A percentile compares a stretch with the other conserved stretches of the same genome.
These are phyloP conservation scores for Muscicapa striata DNA, from an alignment of 2,797 vertebrate species.

Conservation along the genomic window DNA sequence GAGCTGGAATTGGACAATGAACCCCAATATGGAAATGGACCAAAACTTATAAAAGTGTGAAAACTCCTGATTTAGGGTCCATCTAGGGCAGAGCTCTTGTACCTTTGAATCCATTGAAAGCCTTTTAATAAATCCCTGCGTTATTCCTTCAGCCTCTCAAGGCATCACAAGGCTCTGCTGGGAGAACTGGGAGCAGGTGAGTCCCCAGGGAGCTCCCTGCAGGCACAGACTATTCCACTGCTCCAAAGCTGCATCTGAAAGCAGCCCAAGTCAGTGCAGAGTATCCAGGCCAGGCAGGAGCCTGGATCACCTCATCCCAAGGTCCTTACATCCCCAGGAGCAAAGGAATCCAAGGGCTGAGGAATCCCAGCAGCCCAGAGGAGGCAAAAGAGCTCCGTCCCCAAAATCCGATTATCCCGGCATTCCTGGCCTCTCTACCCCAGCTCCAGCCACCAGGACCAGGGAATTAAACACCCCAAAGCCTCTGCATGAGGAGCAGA, in stretches of 20 bases:
- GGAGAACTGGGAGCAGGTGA: neutral
- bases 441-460: neutral
- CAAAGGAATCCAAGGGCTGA: neutral
- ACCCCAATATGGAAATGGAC: neutral
- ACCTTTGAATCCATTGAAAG: neutral
- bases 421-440: neutral
- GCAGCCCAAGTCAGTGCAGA: accelerated
- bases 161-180: neutral
- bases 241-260: accelerated
- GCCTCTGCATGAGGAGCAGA: neutral
- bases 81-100: neutral
- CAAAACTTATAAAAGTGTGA: neutral
- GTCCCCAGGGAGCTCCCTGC: neutral
- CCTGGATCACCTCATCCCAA: neutral
- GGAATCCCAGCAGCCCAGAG: neutral
- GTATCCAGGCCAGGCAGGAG: neutral
- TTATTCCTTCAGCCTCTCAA: neutral
- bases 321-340: neutral
- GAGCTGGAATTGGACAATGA: accelerated
- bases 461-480: accelerated
- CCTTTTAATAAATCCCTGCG: neutral
- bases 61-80: too few relatives aligned
- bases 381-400: accelerated
- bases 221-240: neutral
- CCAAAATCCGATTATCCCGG: neutral